Evolutionary conservation across 2,797 vertebrate species (phyloP).

Genomic region (Erithacus rubecula): DNA sequence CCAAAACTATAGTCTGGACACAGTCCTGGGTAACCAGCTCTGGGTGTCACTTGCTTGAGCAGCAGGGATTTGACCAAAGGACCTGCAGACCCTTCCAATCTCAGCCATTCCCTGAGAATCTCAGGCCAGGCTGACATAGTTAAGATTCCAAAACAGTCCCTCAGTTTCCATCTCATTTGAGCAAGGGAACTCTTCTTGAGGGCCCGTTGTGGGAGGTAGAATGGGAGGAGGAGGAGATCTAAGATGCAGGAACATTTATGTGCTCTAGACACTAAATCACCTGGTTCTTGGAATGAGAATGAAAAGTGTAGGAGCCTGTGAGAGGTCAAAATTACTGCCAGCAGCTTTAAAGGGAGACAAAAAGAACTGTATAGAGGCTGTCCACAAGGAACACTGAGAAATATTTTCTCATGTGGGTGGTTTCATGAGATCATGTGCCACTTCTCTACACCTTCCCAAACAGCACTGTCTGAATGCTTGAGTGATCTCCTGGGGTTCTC

Average conservation of each 20-base stretch:
- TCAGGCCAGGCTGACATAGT: neutral
- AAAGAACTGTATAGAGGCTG: neutral
- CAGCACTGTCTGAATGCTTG: neutral
- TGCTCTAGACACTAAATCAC: neutral
- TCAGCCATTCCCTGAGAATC: neutral
- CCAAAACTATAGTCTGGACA: neutral
- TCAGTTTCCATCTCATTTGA: neutral
- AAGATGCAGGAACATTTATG: neutral
- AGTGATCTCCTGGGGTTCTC: neutral
- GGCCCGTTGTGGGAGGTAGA: neutral
- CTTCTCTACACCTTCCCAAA: neutral
- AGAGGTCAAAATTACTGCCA: neutral
- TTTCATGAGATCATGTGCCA: neutral
- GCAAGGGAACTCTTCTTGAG: neutral
- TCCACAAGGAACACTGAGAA: neutral
- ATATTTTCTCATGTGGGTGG: neutral
- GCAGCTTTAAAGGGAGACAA: neutral
- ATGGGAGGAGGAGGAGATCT: neutral
- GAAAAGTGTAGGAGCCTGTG: neutral
- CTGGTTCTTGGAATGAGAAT: neutral
- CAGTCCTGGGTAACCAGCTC: neutral
- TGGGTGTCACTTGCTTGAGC: neutral
- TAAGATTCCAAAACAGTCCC: neutral
- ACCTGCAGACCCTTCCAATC: neutral
- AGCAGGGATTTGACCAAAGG: neutral